Percentiles rank a stretch among this genome's conserved stretches.
Conservation (phyloP, 1,140 invertebrate species). For the Zaprionus tsacasi region DNA sequence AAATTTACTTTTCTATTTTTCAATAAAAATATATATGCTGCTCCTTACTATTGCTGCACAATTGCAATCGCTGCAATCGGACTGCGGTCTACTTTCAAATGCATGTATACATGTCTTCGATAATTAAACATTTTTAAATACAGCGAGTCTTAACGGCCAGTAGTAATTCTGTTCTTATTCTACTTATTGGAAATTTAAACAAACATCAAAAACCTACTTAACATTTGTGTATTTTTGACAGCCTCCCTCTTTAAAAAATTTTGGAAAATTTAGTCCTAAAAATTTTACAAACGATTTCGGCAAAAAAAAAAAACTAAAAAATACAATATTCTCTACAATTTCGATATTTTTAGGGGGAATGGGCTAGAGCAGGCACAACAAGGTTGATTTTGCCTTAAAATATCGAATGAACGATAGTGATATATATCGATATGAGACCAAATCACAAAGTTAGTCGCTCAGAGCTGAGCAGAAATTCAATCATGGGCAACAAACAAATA, state of each 20-base stretch:
- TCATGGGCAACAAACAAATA: conserved; percentile 94
- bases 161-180: not conserved
- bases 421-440: conserved; percentile 34
- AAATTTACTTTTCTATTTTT: not conserved
- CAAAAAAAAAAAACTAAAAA: not conserved
- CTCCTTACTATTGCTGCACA: not conserved
- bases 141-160: not conserved
- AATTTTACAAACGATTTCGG: conserved; percentile 1
- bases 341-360: not conserved
- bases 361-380: not conserved
- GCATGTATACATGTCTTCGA: not conserved
- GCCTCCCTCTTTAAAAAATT: not conserved
- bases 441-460: conserved; percentile 17
- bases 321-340: not conserved
- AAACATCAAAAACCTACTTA: not conserved
- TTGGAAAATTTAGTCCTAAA: not conserved
- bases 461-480: conserved; percentile 13
- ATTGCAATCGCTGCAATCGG: not conserved
- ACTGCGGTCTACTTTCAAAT: not conserved
- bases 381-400: not conserved
- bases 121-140: not conserved
- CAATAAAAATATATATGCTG: not conserved
- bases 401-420: not conserved
- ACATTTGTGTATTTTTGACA: not conserved
- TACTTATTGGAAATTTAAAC: not conserved